These are phyloP conservation scores for Drosophila erecta DNA, from an alignment of 1,140 invertebrate genomes.

Conservation along the genomic window DNA sequence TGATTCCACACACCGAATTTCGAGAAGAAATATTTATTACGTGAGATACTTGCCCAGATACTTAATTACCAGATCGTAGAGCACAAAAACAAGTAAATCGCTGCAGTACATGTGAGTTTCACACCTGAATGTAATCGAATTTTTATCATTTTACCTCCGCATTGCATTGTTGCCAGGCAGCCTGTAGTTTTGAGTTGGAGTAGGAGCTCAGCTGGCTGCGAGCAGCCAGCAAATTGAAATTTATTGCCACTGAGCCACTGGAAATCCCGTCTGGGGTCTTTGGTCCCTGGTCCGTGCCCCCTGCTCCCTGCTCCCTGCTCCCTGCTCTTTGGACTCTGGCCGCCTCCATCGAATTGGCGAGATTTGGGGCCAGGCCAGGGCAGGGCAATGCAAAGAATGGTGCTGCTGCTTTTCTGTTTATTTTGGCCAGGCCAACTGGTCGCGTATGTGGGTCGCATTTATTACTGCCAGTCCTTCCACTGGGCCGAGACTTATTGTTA, in stretches of 20 bases:
- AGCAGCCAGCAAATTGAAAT: constrained; percentile 77
- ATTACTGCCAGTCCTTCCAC: constrained; percentile 52
- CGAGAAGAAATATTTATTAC: constrained; percentile 8
- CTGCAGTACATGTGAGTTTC: constrained; percentile 75
- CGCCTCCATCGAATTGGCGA: constrained; percentile 11
- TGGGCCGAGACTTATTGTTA: constrained; percentile 43
- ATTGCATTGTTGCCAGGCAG: constrained; percentile 77
- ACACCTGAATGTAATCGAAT: constrained; percentile 83
- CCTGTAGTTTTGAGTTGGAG: constrained; percentile 19
- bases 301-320: neutral
- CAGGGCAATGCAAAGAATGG: constrained; percentile 53
- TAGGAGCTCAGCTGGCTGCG: constrained; percentile 31
- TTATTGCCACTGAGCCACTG: constrained; percentile 80
- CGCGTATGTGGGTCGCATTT: constrained; percentile 79
- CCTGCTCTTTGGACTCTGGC: neutral
- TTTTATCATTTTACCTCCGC: constrained; percentile 82
- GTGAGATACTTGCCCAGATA: constrained; percentile 34
- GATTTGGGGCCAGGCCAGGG: constrained; percentile 44
- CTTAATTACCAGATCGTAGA: constrained; percentile 51
- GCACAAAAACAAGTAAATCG: constrained; percentile 75
- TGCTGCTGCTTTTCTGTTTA: constrained; percentile 42
- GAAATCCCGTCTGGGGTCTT: constrained; percentile 59
- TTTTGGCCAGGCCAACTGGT: constrained; percentile 72
- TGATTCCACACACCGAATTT: constrained; percentile 2
- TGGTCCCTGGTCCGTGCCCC: constrained; percentile 15